Conservation (phyloP, 2,797 vertebrate genomes). For the Hoplostethus atlanticus region DNA sequence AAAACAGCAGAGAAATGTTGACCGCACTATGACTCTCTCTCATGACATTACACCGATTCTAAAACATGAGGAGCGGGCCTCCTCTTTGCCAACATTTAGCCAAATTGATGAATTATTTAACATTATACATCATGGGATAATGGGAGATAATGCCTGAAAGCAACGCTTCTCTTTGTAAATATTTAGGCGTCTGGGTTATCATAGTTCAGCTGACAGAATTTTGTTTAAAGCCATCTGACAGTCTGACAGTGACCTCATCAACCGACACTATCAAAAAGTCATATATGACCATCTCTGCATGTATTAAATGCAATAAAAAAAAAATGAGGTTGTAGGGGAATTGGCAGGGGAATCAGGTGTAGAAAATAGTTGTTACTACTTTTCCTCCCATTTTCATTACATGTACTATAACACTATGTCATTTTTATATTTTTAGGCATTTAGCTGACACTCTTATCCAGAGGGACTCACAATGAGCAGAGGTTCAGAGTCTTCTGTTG, state of each 20-base stretch:
- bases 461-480: background rate
- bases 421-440: background rate
- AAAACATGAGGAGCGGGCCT: background rate
- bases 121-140: background rate
- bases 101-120: slow-evolving; percentile 12
- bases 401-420: too few species aligned
- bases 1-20: slow-evolving; percentile 27
- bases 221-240: slow-evolving; percentile 3
- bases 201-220: background rate
- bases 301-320: background rate
- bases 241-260: background rate
- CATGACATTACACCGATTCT: slow-evolving; percentile 11
- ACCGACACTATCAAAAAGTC: background rate
- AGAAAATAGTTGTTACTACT: too few species aligned
- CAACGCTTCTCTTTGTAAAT: background rate
- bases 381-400: too few species aligned
- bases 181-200: slow-evolving; percentile 3
- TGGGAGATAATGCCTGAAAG: background rate
- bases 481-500: background rate
- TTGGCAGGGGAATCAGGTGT: background rate
- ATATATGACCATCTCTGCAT: slow-evolving; percentile 6
- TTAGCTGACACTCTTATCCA: background rate
- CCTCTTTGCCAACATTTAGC: background rate
- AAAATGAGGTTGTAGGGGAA: background rate
- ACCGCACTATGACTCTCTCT: slow-evolving; percentile 31